A percentile compares a stretch with the other conserved stretches of the same genome.
Evolutionary conservation across 2,888 invertebrate genomes (phyloP).

Genomic region (Zygogramma bicolorata): DNA sequence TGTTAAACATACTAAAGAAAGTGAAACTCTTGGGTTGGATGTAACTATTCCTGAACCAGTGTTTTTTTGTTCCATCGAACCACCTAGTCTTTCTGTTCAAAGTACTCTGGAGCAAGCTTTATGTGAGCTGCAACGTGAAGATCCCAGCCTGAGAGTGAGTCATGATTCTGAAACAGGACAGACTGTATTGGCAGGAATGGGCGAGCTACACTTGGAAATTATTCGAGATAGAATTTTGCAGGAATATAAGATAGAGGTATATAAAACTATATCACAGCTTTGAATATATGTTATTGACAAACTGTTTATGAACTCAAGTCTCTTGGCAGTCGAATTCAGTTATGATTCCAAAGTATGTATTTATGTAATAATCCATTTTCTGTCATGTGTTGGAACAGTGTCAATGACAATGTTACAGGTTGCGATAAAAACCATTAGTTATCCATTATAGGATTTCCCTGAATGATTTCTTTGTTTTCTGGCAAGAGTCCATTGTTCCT

Average conservation of each 20-base stretch:
- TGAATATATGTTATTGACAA: too few relatives aligned
- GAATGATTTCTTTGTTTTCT: too few relatives aligned
- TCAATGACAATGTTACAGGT: too few relatives aligned
- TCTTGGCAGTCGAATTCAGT: too few relatives aligned
- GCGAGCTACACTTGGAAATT: slow-evolving; percentile 96
- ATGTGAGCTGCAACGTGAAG: slow-evolving; percentile 85
- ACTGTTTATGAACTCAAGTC: too few relatives aligned
- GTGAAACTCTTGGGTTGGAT: slow-evolving; percentile 68
- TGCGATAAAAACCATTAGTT: too few relatives aligned
- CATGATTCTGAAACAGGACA: slow-evolving; percentile 87
- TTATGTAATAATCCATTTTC: too few relatives aligned
- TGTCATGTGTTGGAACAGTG: too few relatives aligned
- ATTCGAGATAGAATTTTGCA: slow-evolving; percentile 88
- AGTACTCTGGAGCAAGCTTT: slow-evolving; percentile 84
- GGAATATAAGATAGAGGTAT: slow-evolving; percentile 92
- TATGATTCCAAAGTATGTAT: too few relatives aligned
- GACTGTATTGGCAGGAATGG: slow-evolving; percentile 93
- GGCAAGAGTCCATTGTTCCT: too few relatives aligned
- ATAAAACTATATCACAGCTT: too few relatives aligned
- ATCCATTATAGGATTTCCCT: too few relatives aligned
- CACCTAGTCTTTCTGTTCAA: slow-evolving; percentile 84
- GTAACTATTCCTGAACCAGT: slow-evolving; percentile 91
- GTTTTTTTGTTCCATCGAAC: slow-evolving; percentile 96
- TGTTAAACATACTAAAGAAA: slow-evolving; percentile 56
- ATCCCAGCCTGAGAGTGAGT: slow-evolving; percentile 87